Evolutionary conservation across 1,140 invertebrate species (phyloP).

Genomic region (Trachelipus rathkii): DNA sequence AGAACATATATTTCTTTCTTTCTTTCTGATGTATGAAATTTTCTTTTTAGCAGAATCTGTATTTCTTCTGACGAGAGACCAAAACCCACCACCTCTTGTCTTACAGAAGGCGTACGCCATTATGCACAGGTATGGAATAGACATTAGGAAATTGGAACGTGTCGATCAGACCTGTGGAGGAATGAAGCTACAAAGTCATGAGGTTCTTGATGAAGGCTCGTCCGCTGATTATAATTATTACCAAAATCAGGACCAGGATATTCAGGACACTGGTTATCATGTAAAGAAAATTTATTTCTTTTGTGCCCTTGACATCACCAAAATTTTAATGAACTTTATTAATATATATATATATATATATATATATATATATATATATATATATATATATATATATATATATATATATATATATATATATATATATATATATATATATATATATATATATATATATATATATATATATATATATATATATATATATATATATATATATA

Average conservation of each 20-base stretch:
- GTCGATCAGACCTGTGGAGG: slow-evolving; percentile 45
- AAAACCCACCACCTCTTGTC: slow-evolving; percentile 36
- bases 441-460: too few species aligned
- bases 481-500: too few species aligned
- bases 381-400: too few species aligned
- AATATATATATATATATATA: too few species aligned
- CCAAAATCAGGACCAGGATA: not conserved
- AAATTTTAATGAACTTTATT: too few species aligned
- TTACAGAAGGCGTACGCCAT: slow-evolving; percentile 43
- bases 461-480: too few species aligned
- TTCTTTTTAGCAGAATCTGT: slow-evolving; percentile 30
- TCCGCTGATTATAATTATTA: not conserved
- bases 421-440: too few species aligned
- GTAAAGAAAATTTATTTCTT: too few species aligned
- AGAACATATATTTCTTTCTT: not conserved
- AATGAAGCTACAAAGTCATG: not conserved
- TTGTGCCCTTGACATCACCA: too few species aligned
- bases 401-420: too few species aligned
- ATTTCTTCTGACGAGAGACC: slow-evolving; percentile 40
- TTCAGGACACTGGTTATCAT: not conserved
- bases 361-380: too few species aligned
- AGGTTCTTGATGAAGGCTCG: too few species aligned
- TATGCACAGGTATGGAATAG: slow-evolving; percentile 42
- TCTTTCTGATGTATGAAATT: not conserved
- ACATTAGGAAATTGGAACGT: slow-evolving; percentile 42